A percentile compares a stretch with the other conserved stretches of the same genome.
These are phyloP conservation scores for Zapornia atra DNA, from an alignment of 2,113 vertebrate genomes.

Conservation along the genomic window DNA sequence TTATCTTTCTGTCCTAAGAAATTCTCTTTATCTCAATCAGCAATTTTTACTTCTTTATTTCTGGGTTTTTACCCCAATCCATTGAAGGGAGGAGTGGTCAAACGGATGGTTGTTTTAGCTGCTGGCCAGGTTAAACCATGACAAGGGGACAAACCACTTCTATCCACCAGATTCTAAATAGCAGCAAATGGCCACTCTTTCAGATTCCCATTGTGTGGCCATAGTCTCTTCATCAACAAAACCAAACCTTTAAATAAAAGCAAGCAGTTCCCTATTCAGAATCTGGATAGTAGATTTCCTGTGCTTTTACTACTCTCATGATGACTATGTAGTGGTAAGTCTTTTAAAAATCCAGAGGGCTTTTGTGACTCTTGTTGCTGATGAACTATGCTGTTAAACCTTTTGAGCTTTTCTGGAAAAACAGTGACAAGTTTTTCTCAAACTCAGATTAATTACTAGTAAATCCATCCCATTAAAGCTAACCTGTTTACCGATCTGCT, in stretches of 20 bases:
- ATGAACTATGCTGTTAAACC: slow-evolving; percentile 3
- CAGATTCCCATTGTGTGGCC: neutral
- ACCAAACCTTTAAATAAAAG: neutral
- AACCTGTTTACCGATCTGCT: slow-evolving; percentile 56
- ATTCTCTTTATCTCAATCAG: too few relatives aligned
- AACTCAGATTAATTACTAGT: slow-evolving; percentile 18
- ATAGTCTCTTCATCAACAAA: neutral
- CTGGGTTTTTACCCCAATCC: too few relatives aligned
- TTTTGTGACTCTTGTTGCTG: slow-evolving; percentile 2
- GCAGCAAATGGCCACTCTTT: neutral
- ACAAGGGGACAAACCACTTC: neutral
- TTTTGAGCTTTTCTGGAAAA: slow-evolving; percentile 16
- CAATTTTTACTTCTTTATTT: too few relatives aligned
- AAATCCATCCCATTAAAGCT: slow-evolving; percentile 41
- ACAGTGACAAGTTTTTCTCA: slow-evolving; percentile 14
- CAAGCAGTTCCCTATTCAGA: neutral
- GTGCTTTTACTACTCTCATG: neutral
- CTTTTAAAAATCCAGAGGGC: neutral
- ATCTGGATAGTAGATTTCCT: neutral
- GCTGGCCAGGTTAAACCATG: too few relatives aligned
- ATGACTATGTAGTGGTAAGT: neutral
- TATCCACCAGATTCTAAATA: neutral
- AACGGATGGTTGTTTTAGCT: too few relatives aligned
- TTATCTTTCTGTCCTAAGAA: too few relatives aligned
- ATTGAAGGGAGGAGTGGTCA: too few relatives aligned